Evolutionary conservation across 2,888 invertebrate genomes (phyloP), one percentile per base, ranked within the genome.

Genomic region (Eugnorisma glareosa): DNA sequence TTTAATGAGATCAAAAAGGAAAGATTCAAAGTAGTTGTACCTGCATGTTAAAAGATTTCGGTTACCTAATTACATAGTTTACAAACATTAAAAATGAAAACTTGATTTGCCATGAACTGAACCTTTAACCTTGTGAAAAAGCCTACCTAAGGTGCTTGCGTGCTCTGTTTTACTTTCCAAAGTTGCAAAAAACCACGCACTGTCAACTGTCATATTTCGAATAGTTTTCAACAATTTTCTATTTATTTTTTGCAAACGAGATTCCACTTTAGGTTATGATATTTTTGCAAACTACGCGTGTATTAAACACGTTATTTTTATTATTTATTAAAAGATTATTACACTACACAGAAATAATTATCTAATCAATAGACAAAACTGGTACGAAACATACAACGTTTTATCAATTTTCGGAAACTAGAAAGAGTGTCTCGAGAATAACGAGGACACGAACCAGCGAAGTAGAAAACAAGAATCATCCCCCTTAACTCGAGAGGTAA

Each of bases 381-480:
- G 21, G 5, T 40, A n/a, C 8, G 18, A 61, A 66, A 69, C 66
- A 67, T 69, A 64, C 59, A 63, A 45, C 61, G 43, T 72, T 82
- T 63, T 40, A 67, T 61, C 10, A 48, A 54, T 73, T 66, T 68
- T 57, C 63, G 24, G 15, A 63, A 79, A 76, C 64, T 79, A 77
- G 57, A 67, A 87, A 83, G 64, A 79, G 64, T 69, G 67, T 67
- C 66, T 69, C 48, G 45, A 85, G 82, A 73, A 74, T 93, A 92
- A 93, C 90, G 92, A 92, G 91, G 88, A 89, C 86, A 86, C 82
- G 87, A 89, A 77, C 79, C 92, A 85, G 77, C 90, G 91, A 92
- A 90, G 94, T 92, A 91, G 91, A 91, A 94, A 94, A 94, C 93
- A 90, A 94, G 92, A 91, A 93, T 89, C 91, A 82, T 68, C 70